phyloP scores from a whole-genome alignment of 1,140 invertebrate species.

The Atta texana region DNA sequence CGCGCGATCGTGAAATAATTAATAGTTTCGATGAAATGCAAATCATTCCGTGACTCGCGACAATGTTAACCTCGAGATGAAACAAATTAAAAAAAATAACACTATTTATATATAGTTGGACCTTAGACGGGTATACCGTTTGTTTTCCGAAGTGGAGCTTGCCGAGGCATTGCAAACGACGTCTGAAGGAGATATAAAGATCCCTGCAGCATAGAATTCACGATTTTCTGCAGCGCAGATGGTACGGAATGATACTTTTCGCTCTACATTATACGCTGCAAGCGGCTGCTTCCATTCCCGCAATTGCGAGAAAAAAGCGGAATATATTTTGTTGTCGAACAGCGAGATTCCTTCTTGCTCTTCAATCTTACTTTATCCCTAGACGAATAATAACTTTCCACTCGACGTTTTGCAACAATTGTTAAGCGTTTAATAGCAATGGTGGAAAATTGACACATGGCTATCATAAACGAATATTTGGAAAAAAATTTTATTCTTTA shows the following conservation, averaged over 20 bases:
- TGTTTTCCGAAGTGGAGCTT: conserved; percentile 67
- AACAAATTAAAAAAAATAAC: conserved; percentile 69
- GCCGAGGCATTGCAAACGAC: conserved; percentile 66
- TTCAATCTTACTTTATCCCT: conserved; percentile 31
- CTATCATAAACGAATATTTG: not conserved
- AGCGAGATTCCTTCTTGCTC: conserved; percentile 37
- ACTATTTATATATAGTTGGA: conserved; percentile 31
- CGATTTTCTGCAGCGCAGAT: conserved; percentile 70
- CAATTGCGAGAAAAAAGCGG: conserved; percentile 35
- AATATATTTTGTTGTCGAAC: conserved; percentile 70
- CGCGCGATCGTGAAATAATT: conserved; percentile 37
- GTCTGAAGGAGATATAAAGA: conserved; percentile 75
- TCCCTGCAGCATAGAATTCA: conserved; percentile 69
- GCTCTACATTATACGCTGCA: conserved; percentile 67
- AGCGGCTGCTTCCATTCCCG: conserved; percentile 34
- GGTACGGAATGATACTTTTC: conserved; percentile 71
- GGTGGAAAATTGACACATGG: not conserved
- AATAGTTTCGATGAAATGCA: conserved; percentile 55
- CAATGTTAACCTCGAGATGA: conserved; percentile 10
- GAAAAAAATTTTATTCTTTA: not conserved
- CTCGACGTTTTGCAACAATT: not conserved
- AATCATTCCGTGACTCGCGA: conserved; percentile 33
- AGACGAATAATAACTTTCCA: conserved; percentile 12
- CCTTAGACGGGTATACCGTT: conserved; percentile 63
- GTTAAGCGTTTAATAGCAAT: not conserved